These are phyloP conservation scores for Melanostoma mellinum DNA, from an alignment of 2,888 invertebrate species.

Conservation along the genomic window DNA sequence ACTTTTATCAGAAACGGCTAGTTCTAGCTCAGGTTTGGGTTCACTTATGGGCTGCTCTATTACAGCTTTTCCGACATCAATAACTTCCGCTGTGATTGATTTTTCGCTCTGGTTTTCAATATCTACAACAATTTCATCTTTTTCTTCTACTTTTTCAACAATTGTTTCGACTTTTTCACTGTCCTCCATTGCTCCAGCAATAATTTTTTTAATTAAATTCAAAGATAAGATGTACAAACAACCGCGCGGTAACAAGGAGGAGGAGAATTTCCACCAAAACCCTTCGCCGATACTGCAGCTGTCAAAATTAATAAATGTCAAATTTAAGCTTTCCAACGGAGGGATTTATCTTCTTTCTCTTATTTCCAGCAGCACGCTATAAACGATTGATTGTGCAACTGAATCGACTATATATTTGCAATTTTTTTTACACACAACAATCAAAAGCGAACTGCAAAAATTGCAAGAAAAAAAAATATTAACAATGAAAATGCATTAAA, in stretches of 20 bases:
- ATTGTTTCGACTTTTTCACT: slow-evolving; percentile 43
- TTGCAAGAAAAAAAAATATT: slow-evolving; percentile 4
- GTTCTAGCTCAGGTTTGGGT: slow-evolving; percentile 1
- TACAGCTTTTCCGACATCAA: background rate
- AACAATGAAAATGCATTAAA: slow-evolving; percentile 62
- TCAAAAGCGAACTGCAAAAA: slow-evolving; percentile 59
- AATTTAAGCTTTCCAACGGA: slow-evolving; percentile 39
- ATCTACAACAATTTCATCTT: background rate
- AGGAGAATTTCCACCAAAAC: slow-evolving; percentile 45
- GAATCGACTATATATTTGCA: slow-evolving; percentile 64
- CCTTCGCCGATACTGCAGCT: slow-evolving; percentile 47
- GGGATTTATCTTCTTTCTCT: slow-evolving; percentile 29
- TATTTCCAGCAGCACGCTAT: slow-evolving; percentile 48
- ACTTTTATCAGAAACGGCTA: background rate
- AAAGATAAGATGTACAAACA: slow-evolving; percentile 46
- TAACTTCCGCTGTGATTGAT: background rate
- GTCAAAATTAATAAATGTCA: slow-evolving; percentile 63
- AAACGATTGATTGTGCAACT: slow-evolving; percentile 64
- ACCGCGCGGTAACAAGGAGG: slow-evolving; percentile 61
- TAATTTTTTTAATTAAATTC: slow-evolving; percentile 33
- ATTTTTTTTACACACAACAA: slow-evolving; percentile 44
- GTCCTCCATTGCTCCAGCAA: slow-evolving; percentile 41
- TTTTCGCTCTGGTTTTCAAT: slow-evolving; percentile 7
- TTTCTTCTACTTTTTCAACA: slow-evolving; percentile 4
- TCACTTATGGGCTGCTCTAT: background rate